Evolutionary conservation across 2,113 vertebrate genomes (phyloP).

Genomic region (Brachyistius frenatus): DNA sequence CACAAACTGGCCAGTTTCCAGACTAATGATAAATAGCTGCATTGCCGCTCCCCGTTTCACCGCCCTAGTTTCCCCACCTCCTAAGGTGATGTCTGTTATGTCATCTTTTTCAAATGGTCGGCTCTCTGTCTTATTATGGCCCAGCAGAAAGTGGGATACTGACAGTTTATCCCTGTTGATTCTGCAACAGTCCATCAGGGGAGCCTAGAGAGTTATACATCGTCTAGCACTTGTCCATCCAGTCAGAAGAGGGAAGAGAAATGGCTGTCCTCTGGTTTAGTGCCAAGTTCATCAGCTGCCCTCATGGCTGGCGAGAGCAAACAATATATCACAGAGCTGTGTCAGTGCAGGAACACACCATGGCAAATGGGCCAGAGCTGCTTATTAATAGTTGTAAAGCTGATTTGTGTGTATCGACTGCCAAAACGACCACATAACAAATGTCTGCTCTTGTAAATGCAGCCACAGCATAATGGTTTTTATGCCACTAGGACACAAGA

Average conservation of each 20-base stretch:
- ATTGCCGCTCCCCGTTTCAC: constrained; percentile 67
- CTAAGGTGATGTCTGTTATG: constrained; percentile 72
- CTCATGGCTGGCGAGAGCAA: constrained; percentile 53
- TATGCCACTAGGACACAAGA: constrained; percentile 61
- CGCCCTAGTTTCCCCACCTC: constrained; percentile 65
- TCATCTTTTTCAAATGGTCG: constrained; percentile 69
- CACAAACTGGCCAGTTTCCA: constrained; percentile 59
- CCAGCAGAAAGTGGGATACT: constrained; percentile 47
- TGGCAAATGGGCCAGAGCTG: constrained; percentile 62
- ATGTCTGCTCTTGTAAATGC: constrained; percentile 72
- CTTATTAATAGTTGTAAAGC: constrained; percentile 73
- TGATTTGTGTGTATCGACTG: constrained; percentile 71
- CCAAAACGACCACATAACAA: constrained; percentile 70
- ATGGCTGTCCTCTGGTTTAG: constrained; percentile 68
- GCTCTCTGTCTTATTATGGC: constrained; percentile 54
- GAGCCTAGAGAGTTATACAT: constrained; percentile 65
- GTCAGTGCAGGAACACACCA: constrained; percentile 55
- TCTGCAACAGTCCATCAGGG: constrained; percentile 65
- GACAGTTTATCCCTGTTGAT: constrained; percentile 78
- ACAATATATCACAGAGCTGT: constrained; percentile 60
- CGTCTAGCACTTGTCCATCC: constrained; percentile 69
- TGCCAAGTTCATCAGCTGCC: constrained; percentile 77
- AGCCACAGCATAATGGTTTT: constrained; percentile 63
- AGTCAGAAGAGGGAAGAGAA: constrained; percentile 63
- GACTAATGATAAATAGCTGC: constrained; percentile 72